Evolutionary conservation across 1,140 invertebrate genomes (phyloP).

Genomic region (Mylabris phalerata): DNA sequence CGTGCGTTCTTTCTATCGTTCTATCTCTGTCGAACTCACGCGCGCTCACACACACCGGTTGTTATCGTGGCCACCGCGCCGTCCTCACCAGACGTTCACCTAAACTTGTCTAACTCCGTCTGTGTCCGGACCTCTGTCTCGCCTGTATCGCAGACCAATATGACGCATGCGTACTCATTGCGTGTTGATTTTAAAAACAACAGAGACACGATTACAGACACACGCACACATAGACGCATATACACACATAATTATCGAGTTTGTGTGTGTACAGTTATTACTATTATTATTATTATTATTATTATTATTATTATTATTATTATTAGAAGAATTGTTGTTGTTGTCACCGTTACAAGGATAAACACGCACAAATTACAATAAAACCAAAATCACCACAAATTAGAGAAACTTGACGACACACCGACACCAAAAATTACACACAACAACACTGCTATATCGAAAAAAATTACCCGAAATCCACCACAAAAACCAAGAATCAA

Average conservation of each 20-base stretch:
- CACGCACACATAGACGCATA: too few species aligned
- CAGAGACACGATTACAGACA: too few species aligned
- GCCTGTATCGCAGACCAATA: constrained; percentile 14
- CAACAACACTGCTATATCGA: neutral
- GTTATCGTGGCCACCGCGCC: constrained; percentile 22
- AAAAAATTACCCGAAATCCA: too few species aligned
- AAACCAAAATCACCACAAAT: neutral
- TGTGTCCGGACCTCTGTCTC: constrained; percentile 9
- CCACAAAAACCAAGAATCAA: too few species aligned
- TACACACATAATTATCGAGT: too few species aligned
- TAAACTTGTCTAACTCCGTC: constrained; percentile 28
- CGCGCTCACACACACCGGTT: constrained; percentile 7
- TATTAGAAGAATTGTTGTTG: too few species aligned
- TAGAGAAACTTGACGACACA: neutral
- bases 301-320: too few species aligned
- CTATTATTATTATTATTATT: too few species aligned
- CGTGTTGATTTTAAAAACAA: too few species aligned
- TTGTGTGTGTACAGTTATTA: too few species aligned
- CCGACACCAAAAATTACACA: neutral
- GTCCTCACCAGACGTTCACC: constrained; percentile 30
- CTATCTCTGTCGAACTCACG: constrained; percentile 25
- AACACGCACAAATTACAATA: neutral
- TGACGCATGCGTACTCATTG: neutral
- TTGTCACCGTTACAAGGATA: neutral
- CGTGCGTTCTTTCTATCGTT: neutral